phyloP scores from a whole-genome alignment of 1,140 invertebrate genomes.

The Apocrypta bakeri region DNA sequence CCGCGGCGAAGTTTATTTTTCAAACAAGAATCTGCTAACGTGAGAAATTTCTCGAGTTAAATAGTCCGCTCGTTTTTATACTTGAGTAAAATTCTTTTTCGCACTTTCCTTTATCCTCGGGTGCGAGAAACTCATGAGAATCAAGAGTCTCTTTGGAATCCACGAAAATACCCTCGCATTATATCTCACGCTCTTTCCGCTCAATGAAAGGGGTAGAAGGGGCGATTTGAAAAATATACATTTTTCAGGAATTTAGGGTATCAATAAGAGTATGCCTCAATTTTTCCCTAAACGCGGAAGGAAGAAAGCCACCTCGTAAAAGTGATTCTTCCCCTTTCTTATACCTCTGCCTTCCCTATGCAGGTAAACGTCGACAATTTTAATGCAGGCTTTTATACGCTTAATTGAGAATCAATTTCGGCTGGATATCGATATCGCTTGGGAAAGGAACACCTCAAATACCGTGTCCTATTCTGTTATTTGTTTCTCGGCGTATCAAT shows the following conservation, averaged over 20 bases:
- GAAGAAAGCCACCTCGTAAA: background rate
- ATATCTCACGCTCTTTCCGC: slow-evolving; percentile 1
- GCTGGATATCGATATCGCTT: background rate
- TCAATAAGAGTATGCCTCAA: background rate
- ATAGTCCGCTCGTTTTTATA: background rate
- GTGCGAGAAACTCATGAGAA: background rate
- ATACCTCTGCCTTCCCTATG: background rate
- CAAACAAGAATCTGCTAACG: no score
- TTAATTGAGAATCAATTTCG: background rate
- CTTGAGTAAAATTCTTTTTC: background rate
- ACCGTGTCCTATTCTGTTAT: no score
- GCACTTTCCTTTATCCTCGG: background rate
- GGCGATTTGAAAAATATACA: background rate
- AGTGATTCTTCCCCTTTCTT: background rate
- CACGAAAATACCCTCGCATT: background rate
- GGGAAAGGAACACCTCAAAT: background rate
- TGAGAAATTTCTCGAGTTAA: background rate
- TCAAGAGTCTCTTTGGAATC: background rate
- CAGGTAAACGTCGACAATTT: background rate
- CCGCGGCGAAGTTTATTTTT: no score
- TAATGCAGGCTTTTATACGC: no score
- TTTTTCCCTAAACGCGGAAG: background rate
- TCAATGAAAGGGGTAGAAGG: background rate
- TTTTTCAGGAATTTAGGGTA: background rate
- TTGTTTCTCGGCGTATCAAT: no score